A percentile compares a stretch with the other conserved stretches of the same genome.
Evolutionary conservation across 2,888 invertebrate genomes (phyloP).

Genomic region (Phania funesta): DNA sequence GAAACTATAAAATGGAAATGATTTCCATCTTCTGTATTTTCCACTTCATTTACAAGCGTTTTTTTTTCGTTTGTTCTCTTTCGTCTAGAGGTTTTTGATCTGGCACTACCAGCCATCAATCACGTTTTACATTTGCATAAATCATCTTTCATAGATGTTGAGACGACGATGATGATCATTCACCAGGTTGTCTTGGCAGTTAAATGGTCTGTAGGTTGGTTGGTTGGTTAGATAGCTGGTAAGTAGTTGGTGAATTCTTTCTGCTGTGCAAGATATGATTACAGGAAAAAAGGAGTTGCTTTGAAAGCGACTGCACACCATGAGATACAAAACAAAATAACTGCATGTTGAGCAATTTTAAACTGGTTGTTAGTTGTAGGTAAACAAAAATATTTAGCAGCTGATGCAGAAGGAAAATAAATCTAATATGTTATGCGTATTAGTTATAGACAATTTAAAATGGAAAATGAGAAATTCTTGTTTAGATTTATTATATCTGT

Average conservation of each 20-base stretch:
- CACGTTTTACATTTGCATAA: constrained; percentile 69
- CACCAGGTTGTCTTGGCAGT: constrained; percentile 26
- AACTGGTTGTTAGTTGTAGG: constrained; percentile 20
- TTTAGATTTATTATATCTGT: constrained; percentile 29
- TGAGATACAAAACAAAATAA: constrained; percentile 18
- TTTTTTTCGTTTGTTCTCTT: background rate
- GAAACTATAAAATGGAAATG: constrained; percentile 31
- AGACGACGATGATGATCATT: constrained; percentile 43
- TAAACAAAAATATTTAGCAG: constrained; percentile 27
- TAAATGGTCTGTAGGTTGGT: background rate
- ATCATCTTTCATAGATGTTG: constrained; percentile 57
- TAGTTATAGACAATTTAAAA: constrained; percentile 50
- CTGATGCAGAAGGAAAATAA: constrained; percentile 19
- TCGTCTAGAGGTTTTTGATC: constrained; percentile 56
- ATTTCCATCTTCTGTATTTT: constrained; percentile 44
- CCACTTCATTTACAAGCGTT: constrained; percentile 47
- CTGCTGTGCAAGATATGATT: constrained; percentile 42
- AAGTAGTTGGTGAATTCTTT: constrained; percentile 42
- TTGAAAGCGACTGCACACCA: constrained; percentile 28
- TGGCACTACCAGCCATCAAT: constrained; percentile 69
- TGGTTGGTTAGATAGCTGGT: constrained; percentile 2
- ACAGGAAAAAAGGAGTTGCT: constrained; percentile 52
- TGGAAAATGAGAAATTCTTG: constrained; percentile 28
- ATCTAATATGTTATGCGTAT: constrained; percentile 42
- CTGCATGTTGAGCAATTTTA: constrained; percentile 21